Base-by-base conservation (phyloP, 2,888 invertebrate species). In the Eustalomyia histrio region DNA sequence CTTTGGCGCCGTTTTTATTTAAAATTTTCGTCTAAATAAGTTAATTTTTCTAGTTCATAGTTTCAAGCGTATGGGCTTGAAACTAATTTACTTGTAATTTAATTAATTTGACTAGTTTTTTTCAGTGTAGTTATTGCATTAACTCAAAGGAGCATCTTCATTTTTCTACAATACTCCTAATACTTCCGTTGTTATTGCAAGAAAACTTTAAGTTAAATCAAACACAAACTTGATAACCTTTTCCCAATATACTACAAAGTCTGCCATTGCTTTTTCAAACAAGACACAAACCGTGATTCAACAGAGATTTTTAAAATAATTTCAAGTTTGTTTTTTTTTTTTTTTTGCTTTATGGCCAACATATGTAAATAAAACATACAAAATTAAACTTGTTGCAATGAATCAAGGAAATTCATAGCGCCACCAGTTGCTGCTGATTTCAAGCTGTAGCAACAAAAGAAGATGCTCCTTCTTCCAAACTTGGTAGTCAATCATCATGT, bases 171-270 rank as follows among this genome's bases (percentile, higher is more conserved):
- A 75, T 55, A 57, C 35, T 68, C 39, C 39, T 50, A 55, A 69
- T 65, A 74, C 73, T 81, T 76, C 76, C 76, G 76, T 69, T 81
- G 29, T 63, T 43, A 43, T 69, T 61, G 52, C 60, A 55, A 71
- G 57, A 52, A 52, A 71, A 52, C 58, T 58, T 6, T 29, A 21
- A 21, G 29, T 16, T 16, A 47, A 47, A 14, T 47, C 43, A 1
- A n/a, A n/a, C 18, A 69, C 64, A 73, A 65, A 52, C 65, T 69
- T 71, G 80, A 81, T 81, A 64, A 81, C 73, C 76, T 81, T 78
- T 78, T 29, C 50, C 65, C 29, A 55, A 43, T 57, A 43, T 29
- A 29, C 55, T 60, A 24, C n/a, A n/a, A 57, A 52, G 57, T 17
- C 50, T 64, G 43, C 52, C 43, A 76, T 65, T 58, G 10, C 29